Conservation (phyloP, 2,888 invertebrate genomes). For the Diarsia mendica region DNA sequence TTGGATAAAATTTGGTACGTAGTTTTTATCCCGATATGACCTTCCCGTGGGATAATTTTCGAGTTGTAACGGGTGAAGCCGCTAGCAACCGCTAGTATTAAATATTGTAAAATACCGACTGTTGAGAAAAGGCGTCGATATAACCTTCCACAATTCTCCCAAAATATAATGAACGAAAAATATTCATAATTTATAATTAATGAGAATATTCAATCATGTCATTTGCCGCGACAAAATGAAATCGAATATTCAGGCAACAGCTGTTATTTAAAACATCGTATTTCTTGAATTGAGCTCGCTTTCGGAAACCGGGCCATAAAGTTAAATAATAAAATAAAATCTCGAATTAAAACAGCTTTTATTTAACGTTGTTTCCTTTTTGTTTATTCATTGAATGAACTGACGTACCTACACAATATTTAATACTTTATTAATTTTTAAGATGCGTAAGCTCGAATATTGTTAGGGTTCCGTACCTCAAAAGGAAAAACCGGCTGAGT, state of each 20-base stretch:
- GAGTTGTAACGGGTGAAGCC: too few species aligned
- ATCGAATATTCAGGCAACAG: background rate
- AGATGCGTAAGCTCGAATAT: background rate
- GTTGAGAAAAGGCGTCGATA: too few species aligned
- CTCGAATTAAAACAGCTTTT: background rate
- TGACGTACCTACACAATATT: background rate
- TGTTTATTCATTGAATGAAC: conserved; percentile 1
- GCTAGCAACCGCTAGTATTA: too few species aligned
- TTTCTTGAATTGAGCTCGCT: background rate
- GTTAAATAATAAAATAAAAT: conserved; percentile 7
- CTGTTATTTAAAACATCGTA: background rate
- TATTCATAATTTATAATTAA: too few species aligned
- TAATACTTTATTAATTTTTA: background rate
- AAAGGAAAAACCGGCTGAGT: too few species aligned
- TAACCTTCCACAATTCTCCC: too few species aligned
- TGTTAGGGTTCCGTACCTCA: too few species aligned
- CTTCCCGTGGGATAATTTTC: too few species aligned
- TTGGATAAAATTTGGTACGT: too few species aligned
- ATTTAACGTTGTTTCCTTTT: background rate
- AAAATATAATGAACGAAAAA: too few species aligned
- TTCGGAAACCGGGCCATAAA: background rate
- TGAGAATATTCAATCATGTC: background rate
- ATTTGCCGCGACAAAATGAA: background rate
- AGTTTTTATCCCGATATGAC: too few species aligned
- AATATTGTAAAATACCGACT: too few species aligned